These are phyloP conservation scores for Lampris incognitus DNA, from an alignment of 2,113 vertebrate genomes.

Conservation along the genomic window DNA sequence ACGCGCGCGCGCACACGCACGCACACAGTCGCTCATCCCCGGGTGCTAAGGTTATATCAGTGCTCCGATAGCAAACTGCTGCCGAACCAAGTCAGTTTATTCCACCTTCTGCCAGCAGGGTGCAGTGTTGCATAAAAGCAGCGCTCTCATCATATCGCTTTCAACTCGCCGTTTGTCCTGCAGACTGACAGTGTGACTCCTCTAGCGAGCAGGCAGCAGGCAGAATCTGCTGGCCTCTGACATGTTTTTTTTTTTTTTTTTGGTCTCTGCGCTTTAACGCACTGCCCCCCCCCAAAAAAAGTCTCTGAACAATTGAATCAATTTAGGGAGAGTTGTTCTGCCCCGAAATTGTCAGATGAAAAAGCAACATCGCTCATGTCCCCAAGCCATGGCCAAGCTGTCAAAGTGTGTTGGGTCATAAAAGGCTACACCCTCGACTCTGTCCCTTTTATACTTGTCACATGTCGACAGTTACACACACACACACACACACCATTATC, in stretches of 20 bases:
- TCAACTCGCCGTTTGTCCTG: constrained; percentile 67
- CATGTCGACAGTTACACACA: constrained; percentile 70
- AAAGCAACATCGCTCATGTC: constrained; percentile 76
- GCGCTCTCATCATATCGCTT: constrained; percentile 57
- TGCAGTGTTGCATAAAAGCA: constrained; percentile 82
- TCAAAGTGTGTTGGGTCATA: constrained; percentile 83
- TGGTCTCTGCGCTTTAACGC: constrained; percentile 51
- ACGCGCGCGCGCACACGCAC: too few relatives aligned
- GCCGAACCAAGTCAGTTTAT: constrained; percentile 32
- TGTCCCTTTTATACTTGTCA: constrained; percentile 83
- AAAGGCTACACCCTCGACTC: constrained; percentile 80
- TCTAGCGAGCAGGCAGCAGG: constrained; percentile 60
- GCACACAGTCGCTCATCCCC: constrained; percentile 53
- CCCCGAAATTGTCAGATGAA: constrained; percentile 75
- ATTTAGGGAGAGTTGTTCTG: constrained; percentile 64
- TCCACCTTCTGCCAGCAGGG: constrained; percentile 76
- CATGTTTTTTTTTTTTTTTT: constrained; percentile 52
- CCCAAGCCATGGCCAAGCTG: constrained; percentile 80
- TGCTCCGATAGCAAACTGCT: constrained; percentile 32
- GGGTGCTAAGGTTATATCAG: constrained; percentile 64
- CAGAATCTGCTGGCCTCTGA: constrained; percentile 67
- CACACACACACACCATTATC: constrained; percentile 59
- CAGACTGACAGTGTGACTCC: constrained; percentile 73
- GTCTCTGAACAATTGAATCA: constrained; percentile 68
- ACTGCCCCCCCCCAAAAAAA: constrained; percentile 50